These are phyloP conservation scores for Euplagia quadripunctaria DNA, from an alignment of 2,888 invertebrate genomes.

Conservation along the genomic window DNA sequence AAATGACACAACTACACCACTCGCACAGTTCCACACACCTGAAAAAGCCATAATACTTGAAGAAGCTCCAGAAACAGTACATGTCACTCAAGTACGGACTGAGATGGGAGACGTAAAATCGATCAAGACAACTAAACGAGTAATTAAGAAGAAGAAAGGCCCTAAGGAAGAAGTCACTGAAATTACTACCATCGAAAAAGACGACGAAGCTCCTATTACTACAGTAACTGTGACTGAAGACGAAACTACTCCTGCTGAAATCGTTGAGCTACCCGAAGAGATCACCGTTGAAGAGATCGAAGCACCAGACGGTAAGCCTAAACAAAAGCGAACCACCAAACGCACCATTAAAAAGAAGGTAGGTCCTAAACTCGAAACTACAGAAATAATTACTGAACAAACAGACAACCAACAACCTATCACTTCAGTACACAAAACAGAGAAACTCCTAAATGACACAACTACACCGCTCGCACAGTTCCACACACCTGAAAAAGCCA, in stretches of 20 bases:
- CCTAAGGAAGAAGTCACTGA: too few relatives aligned
- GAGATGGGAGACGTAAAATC: conserved; percentile 38
- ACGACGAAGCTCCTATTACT: conserved; percentile 41
- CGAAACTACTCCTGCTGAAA: conserved; percentile 41
- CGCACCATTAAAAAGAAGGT: too few relatives aligned
- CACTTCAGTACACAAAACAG: too few relatives aligned
- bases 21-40: conserved; percentile 51
- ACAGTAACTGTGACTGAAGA: conserved; percentile 1
- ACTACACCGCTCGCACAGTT: conserved; percentile 21
- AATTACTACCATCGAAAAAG: conserved; percentile 12
- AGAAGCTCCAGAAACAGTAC: conserved; percentile 8
- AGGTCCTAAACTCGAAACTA: too few relatives aligned
- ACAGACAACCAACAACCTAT: too few relatives aligned
- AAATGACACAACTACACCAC: conserved; percentile 55
- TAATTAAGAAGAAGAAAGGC: conserved; percentile 43
- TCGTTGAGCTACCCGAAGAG: conserved; percentile 8
- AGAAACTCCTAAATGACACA: conserved; percentile 13
- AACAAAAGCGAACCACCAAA: too few relatives aligned
- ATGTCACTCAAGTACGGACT: conserved; percentile 31
- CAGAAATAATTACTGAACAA: too few relatives aligned
- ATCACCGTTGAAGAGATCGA: too few relatives aligned
- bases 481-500: conserved; percentile 6
- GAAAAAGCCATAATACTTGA: conserved; percentile 4
- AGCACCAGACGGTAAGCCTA: too few relatives aligned
- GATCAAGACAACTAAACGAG: conserved; percentile 48